These are phyloP conservation scores for Abramis brama DNA, from an alignment of 2,113 vertebrate species.

Conservation along the genomic window DNA sequence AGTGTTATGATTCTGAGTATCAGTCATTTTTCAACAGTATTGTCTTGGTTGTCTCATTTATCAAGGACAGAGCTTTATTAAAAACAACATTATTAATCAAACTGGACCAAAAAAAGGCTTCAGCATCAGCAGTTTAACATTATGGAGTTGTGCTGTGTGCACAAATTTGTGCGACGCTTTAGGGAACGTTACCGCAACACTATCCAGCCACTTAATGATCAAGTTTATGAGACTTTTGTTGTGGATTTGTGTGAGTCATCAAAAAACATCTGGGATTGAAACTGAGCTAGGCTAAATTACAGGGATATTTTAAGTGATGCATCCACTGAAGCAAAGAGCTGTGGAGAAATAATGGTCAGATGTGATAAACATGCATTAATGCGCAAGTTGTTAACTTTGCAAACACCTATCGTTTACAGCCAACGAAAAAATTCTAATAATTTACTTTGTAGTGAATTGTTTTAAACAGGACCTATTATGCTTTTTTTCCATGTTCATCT, in stretches of 20 bases:
- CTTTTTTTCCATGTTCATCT: no score
- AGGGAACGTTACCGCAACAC: slow-evolving; percentile 22
- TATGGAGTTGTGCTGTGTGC: background rate
- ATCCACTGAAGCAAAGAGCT: background rate
- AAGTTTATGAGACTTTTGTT: slow-evolving; percentile 13
- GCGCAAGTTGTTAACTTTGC: background rate
- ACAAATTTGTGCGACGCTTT: background rate
- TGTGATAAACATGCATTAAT: background rate
- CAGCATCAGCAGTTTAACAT: slow-evolving; percentile 28
- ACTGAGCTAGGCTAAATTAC: background rate
- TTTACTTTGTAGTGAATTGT: background rate
- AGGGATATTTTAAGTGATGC: background rate
- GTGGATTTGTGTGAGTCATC: slow-evolving; percentile 7
- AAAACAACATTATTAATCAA: slow-evolving; percentile 19
- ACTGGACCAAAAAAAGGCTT: background rate
- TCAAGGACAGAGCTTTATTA: slow-evolving; percentile 19
- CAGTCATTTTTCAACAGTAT: background rate
- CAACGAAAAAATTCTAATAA: background rate
- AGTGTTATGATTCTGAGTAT: background rate
- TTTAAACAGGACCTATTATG: no score
- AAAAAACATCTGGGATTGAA: slow-evolving; percentile 8
- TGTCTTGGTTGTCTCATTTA: background rate
- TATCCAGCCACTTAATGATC: background rate
- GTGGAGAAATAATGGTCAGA: background rate
- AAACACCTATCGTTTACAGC: background rate